Conservation (phyloP, 2,797 vertebrate genomes). For the Peromyscus attwateri region DNA sequence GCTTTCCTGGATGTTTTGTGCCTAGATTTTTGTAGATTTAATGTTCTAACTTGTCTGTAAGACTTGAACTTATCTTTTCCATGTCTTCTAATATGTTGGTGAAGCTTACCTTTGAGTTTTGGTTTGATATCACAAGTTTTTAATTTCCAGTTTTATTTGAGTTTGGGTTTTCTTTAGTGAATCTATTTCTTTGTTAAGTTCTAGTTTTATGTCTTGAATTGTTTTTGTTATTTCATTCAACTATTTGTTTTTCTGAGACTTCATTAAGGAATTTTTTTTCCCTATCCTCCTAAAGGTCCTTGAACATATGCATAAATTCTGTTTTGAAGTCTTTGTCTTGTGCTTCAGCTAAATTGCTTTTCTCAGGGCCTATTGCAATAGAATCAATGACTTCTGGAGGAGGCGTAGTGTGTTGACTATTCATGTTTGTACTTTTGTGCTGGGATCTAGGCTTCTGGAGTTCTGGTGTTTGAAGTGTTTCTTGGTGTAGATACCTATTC, state of each 20-base stretch:
- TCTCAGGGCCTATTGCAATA: neutral
- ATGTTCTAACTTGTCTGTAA: neutral
- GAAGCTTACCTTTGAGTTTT: neutral
- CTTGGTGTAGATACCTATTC: neutral
- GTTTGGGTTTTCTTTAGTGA: neutral
- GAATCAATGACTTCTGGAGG: neutral
- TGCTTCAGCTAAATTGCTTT: neutral
- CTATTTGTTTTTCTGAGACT: neutral
- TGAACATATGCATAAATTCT: neutral
- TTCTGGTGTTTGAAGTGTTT: too few relatives aligned
- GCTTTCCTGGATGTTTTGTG: neutral
- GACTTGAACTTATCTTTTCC: neutral
- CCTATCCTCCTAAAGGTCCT: neutral
- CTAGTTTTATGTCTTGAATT: neutral
- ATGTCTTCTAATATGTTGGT: neutral
- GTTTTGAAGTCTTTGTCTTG: neutral
- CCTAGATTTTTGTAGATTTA: neutral
- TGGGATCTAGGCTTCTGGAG: neutral
- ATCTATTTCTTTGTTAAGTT: neutral
- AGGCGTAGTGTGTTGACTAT: neutral
- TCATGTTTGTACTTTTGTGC: neutral
- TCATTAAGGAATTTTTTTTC: too few relatives aligned
- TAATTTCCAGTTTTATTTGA: neutral
- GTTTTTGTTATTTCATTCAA: neutral
- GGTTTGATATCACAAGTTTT: neutral